These are phyloP conservation scores for Stegana nigrithorax DNA, from an alignment of 2,888 invertebrate species.

Conservation along the genomic window DNA sequence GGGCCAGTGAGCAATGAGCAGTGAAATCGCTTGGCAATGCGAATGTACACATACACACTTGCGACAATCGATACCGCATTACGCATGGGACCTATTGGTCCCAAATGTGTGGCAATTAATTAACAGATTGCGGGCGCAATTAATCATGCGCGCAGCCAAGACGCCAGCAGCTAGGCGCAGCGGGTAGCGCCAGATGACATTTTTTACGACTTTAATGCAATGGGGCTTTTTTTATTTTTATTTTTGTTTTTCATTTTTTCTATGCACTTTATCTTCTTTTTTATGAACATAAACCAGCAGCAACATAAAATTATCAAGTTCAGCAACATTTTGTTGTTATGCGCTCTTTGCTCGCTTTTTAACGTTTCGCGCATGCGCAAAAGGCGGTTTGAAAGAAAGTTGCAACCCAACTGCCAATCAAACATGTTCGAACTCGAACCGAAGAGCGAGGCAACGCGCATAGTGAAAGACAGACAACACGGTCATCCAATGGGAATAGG, in stretches of 20 bases:
- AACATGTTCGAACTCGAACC: conserved; percentile 7
- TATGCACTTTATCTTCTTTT: no score
- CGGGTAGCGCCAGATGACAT: neutral
- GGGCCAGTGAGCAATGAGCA: neutral
- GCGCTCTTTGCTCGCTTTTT: neutral
- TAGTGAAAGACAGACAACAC: conserved; percentile 3
- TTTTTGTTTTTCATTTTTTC: no score
- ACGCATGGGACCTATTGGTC: no score
- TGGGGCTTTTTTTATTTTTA: no score
- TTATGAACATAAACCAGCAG: neutral
- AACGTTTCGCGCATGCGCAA: neutral
- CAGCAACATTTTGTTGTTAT: conserved; percentile 10
- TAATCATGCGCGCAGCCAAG: conserved; percentile 9
- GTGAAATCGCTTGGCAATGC: no score
- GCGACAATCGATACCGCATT: no score
- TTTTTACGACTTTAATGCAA: no score
- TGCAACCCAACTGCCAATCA: neutral
- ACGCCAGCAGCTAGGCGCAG: neutral
- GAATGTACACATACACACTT: no score
- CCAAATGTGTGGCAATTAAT: conserved; percentile 9
- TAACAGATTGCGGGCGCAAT: conserved; percentile 9
- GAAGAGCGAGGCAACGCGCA: conserved; percentile 9
- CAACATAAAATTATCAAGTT: conserved; percentile 6
- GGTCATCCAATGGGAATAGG: no score
- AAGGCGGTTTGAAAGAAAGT: conserved; percentile 5